Base-by-base conservation (phyloP, 2,113 vertebrate species). In the Crypturellus undulatus region DNA sequence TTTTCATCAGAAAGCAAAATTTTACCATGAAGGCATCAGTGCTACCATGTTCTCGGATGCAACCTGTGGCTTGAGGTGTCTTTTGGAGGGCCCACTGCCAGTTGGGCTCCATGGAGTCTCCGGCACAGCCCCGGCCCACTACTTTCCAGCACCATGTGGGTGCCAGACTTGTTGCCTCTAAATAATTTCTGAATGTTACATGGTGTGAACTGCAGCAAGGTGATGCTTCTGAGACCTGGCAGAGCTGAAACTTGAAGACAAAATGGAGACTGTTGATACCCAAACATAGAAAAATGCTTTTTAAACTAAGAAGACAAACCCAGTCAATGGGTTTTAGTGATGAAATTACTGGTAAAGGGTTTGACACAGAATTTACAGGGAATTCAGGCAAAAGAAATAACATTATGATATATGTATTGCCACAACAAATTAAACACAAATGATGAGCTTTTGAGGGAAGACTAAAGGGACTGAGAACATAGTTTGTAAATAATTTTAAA, bases 61-160 rank as follows among this genome's bases (percentile, higher is more conserved):
- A 75, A 30, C 30, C 0, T 1, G 51, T 45, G 5, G 11, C 73
- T 75, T 1, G 0, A 32, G 91, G 45, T 26, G 11, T 6, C 7
- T 42, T 51, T 13, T 58, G 10, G 24, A 10, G 45, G 56, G 24
- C 9, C 0, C 0, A 12, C 51, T 84, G 58, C 6, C 6, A 26
- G 28, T 2, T 75, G 62, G 42, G 45, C 22, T 68, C 59, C 16
- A 4, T 0, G 0, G 28, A 62, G 12, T 3, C 19, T 28, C 6
- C 38, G 52, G 24, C 77, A 19, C 8, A 83, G 26, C 1, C 3
- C 7, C 3, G 3, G 28, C 6, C 18, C 0, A 0, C 24, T 71
- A 36, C 73, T 18, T 76, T 60, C 13, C 22, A 62, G 34, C 28
- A 76, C 2, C 8, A 11, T 59, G 12, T 14, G 36, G 2, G 10